Evolutionary conservation across 2,113 vertebrate species (phyloP).

Genomic region (Takifugu bimaculatus): DNA sequence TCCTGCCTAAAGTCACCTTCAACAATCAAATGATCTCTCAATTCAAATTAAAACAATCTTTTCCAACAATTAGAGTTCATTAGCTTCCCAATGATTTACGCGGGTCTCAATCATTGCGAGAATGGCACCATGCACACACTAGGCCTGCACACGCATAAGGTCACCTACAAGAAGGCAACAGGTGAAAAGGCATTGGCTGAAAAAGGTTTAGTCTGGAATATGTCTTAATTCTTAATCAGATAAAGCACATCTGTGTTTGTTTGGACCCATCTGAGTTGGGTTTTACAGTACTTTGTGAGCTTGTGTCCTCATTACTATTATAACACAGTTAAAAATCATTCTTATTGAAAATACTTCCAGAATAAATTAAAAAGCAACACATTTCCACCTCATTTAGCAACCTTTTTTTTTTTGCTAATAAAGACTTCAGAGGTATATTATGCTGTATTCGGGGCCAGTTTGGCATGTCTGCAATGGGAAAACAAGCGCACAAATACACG

Average conservation of each 20-base stretch:
- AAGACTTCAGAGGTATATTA: constrained; percentile 1
- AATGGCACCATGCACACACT: background rate
- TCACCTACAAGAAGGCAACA: constrained; percentile 25
- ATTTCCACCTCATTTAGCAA: background rate
- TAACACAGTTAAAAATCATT: background rate
- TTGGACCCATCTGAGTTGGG: constrained; percentile 26
- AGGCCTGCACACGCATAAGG: constrained; percentile 4
- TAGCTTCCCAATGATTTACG: constrained; percentile 31
- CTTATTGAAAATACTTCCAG: background rate
- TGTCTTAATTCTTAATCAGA: constrained; percentile 40
- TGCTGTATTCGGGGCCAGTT: constrained; percentile 3
- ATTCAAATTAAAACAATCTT: constrained; percentile 52
- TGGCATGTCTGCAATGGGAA: constrained; percentile 5
- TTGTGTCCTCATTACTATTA: too few relatives aligned
- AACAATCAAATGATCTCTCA: constrained; percentile 63
- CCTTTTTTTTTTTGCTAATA: background rate
- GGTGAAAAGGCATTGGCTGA: background rate
- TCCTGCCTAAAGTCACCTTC: constrained; percentile 67
- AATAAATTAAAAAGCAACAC: background rate
- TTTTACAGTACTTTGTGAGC: too few relatives aligned
- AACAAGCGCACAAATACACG: background rate
- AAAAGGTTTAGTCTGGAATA: constrained; percentile 26
- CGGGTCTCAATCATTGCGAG: constrained; percentile 1
- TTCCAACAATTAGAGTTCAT: constrained; percentile 47
- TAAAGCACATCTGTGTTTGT: constrained; percentile 38